Evolutionary conservation across 2,797 vertebrate species (phyloP), one percentile per base, ranked within the genome.

Genomic region (Pogonophryne albipinna): DNA sequence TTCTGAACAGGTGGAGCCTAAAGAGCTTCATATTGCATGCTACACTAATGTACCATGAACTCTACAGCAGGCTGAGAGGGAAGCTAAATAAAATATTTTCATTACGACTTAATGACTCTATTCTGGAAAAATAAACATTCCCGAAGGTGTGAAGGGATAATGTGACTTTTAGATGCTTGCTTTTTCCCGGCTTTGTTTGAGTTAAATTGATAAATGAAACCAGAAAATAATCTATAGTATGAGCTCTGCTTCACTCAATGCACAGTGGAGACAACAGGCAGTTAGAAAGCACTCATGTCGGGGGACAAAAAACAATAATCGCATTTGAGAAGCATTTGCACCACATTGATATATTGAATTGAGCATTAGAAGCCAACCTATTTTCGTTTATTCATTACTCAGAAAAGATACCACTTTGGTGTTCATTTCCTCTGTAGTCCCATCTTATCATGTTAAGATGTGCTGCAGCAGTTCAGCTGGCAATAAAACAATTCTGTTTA

Each of bases 361-460:
- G 58, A 58, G 50, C 63, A 63, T 78, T 74, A 74, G 50, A 75
- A 51, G 16, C 58, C 60, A 19, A 82, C 79, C 76, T 57, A 63
- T 85, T 76, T 78, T 74, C 74, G 53, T 76, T 53, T 55, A 70
- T 79, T 84, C 47, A 83, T 86, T 74, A 65, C 45, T 66, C 59
- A 10, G 17, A 9, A 15, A 66, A 73, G 57, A 80, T 70, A 60
- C 51, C 57, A 76, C n/a, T 79, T 78, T 53, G 70, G 23, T 60
- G 76, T 79, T 83, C 59, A 74, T 85, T 88, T 80, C 68, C 78
- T 78, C 38, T 64, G 27, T 63, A 53, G 56, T 56, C 67, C 57
- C 53, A 16, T 67, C 62, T 69, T 56, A 86, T 66, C 10, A 34
- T 27, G 63, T 76, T 71, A 46, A 60, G 45, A 79, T 53, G 50